These are phyloP conservation scores for Pyrrhia umbra DNA, from an alignment of 2,888 invertebrate genomes.

Conservation along the genomic window DNA sequence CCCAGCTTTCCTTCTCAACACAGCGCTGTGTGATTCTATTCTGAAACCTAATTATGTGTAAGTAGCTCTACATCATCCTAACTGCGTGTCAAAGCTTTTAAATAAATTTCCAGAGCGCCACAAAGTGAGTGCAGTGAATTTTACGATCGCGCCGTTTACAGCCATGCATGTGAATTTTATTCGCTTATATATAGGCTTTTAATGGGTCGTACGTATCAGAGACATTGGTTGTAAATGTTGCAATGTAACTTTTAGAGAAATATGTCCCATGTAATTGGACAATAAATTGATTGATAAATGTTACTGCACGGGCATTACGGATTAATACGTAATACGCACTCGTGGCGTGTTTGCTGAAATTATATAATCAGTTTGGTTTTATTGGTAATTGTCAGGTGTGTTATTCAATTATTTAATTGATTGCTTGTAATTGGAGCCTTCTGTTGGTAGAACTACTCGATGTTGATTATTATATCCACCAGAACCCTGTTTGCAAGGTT, in stretches of 20 bases:
- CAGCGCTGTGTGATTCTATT: constrained; percentile 15
- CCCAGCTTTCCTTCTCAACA: constrained; percentile 1
- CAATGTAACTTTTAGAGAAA: constrained; percentile 60
- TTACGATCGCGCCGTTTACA: constrained; percentile 82
- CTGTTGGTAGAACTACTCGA: too few relatives aligned
- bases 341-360: constrained; percentile 38
- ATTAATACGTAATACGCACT: constrained; percentile 17
- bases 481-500: not conserved
- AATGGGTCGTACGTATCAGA: constrained; percentile 81
- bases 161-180: constrained; percentile 83
- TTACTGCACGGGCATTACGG: constrained; percentile 31
- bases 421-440: constrained; percentile 23
- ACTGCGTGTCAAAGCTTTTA: constrained; percentile 66
- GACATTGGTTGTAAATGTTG: constrained; percentile 71
- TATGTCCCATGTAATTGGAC: constrained; percentile 56
- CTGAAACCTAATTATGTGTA: constrained; percentile 45
- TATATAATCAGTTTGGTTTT: constrained; percentile 37
- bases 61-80: constrained; percentile 53
- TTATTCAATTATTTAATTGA: constrained; percentile 34
- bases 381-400: constrained; percentile 21
- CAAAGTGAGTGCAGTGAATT: constrained; percentile 84
- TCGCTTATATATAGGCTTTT: constrained; percentile 84
- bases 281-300: constrained; percentile 65
- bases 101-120: constrained; percentile 77
- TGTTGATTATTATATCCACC: too few relatives aligned